Percentiles rank a stretch among this genome's conserved stretches.
phyloP scores from a whole-genome alignment of 2,888 invertebrate species.

The Resseliella maxima region DNA sequence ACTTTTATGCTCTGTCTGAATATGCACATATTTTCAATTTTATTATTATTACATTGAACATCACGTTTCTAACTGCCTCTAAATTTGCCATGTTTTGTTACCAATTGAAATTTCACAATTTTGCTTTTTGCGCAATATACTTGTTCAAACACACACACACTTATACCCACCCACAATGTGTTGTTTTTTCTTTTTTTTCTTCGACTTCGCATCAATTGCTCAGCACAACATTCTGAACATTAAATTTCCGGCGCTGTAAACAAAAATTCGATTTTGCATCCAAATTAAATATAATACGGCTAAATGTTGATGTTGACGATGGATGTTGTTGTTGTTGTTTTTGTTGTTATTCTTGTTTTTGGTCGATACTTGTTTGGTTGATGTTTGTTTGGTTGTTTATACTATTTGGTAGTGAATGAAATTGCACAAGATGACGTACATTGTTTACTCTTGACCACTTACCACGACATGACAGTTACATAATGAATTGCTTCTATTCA shows the following conservation, averaged over 20 bases:
- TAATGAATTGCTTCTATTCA: constrained; percentile 36
- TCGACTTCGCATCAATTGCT: not conserved
- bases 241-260: not conserved
- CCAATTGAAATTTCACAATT: no score
- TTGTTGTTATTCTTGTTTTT: no score
- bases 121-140: no score
- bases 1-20: not conserved
- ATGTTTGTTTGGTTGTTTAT: not conserved
- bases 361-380: not conserved
- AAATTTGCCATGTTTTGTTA: no score
- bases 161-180: no score
- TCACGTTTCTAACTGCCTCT: no score
- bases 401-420: not conserved
- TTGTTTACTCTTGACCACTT: constrained; percentile 47
- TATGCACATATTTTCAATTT: not conserved
- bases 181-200: not conserved
- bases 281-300: not conserved
- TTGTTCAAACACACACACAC: no score
- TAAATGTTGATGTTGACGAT: no score
- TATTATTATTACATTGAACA: not conserved
- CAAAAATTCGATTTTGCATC: not conserved
- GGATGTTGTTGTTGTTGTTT: no score
- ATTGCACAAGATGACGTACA: constrained; percentile 32
- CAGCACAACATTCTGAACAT: not conserved
- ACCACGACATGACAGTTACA: constrained; percentile 45